Base-by-base conservation (phyloP, 2,888 invertebrate species). In the Biston betularia region DNA sequence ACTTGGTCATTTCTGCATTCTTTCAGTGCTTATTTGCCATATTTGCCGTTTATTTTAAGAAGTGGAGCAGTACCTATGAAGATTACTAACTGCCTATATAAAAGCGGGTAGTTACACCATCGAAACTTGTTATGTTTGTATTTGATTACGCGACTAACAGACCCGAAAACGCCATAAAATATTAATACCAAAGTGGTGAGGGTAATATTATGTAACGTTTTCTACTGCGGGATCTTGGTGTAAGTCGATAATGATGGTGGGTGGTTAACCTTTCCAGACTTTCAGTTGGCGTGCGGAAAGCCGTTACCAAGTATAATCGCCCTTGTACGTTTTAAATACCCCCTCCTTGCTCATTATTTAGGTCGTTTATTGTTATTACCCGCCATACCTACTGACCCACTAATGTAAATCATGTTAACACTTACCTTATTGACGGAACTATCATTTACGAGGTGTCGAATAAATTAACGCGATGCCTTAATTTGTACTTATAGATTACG, bases 301-400 rank as follows among this genome's bases (percentile, higher is more conserved):
- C 79, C 81, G 85, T 87, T 87, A 84, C 81, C 86, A 83, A 82
- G 82, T 77, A 84, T 82, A 86, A 87, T 82, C 81, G 80, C 81
- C 81, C 82, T 84, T 81, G 84, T 85, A 83, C 78, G 78, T 82
- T 84, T 84, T 83, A 84, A 86, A 86, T 86, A 84, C 79, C 73
- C 80, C 81, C 79, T 81, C 76, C 76, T 75, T 78, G 78, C 82
- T 84, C 81, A 85, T 87, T 86, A 86, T 83, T 82, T 76, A 81
- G 81, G 77, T 82, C 84, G 80, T 85, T 85, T 81, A 75, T 79
- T 81, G 78, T 73, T 71, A 71, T 73, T 70, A 68, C 66, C 49
- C 61, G 54, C 62, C 62, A 62, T 70, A 70, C 69, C 68, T 69
- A 63, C 56, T 71, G 65, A 67, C 71, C 63, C 60, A 60, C 50